Evolutionary conservation across 2,888 invertebrate genomes (phyloP).

Genomic region (Camponotus fellah): DNA sequence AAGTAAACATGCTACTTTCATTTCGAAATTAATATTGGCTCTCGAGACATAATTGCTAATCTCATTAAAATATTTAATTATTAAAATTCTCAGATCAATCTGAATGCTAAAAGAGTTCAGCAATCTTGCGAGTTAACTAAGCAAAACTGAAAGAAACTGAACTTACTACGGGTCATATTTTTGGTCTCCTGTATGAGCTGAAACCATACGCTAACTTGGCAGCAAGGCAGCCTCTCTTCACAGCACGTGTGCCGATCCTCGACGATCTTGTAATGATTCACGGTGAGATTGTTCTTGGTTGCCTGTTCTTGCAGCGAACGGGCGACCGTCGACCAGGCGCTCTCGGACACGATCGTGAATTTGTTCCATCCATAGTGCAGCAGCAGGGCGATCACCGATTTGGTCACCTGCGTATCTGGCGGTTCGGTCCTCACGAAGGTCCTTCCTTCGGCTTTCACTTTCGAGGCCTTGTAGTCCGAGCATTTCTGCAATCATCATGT

Average conservation of each 20-base stretch:
- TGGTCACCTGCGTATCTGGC: conserved; percentile 97
- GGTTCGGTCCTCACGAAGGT: conserved; percentile 98
- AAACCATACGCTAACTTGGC: conserved; percentile 93
- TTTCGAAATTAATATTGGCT: not conserved
- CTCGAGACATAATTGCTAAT: conserved; percentile 3
- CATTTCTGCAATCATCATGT: conserved; percentile 92
- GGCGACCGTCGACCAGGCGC: conserved; percentile 94
- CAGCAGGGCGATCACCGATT: conserved; percentile 96
- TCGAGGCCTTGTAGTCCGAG: conserved; percentile 95
- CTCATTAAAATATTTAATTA: not conserved
- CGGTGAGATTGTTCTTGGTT: conserved; percentile 92
- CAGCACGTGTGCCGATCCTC: conserved; percentile 93
- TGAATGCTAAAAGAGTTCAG: conserved; percentile 28
- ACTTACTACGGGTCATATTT: conserved; percentile 93
- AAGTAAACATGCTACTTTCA: not conserved
- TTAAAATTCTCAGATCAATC: not conserved
- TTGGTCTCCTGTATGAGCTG: conserved; percentile 94
- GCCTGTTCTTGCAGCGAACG: conserved; percentile 93
- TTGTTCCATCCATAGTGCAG: conserved; percentile 97
- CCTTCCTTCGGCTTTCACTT: conserved; percentile 87
- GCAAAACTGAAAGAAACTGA: conserved; percentile 41
- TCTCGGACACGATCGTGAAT: conserved; percentile 95
- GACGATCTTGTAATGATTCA: conserved; percentile 92
- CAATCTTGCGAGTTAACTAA: conserved; percentile 28
- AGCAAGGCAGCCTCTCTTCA: conserved; percentile 91